phyloP scores from a whole-genome alignment of 1,140 invertebrate species.

The Bombus vancouverensis region DNA sequence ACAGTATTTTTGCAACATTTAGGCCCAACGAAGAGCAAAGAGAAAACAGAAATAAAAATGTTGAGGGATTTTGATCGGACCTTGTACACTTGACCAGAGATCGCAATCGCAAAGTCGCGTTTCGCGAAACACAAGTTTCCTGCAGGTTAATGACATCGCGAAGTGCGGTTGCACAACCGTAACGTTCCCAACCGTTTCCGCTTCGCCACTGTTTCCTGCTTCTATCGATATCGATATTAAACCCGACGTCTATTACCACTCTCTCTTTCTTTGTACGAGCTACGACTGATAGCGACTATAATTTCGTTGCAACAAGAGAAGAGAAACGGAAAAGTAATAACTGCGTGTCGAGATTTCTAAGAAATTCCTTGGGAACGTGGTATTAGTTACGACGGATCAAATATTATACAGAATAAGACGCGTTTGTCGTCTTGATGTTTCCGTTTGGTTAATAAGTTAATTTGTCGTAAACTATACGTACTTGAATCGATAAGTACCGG shows the following conservation, averaged over 20 bases:
- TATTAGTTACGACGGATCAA: background rate
- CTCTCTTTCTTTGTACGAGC: background rate
- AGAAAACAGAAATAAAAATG: conserved; percentile 21
- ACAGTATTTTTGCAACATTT: background rate
- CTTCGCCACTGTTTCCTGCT: conserved; percentile 30
- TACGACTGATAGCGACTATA: background rate
- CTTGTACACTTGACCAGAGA: conserved; percentile 34
- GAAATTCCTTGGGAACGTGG: background rate
- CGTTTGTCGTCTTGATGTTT: background rate
- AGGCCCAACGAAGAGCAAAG: background rate
- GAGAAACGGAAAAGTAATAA: background rate
- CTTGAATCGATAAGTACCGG: too few relatives aligned
- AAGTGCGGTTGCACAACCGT: conserved; percentile 46
- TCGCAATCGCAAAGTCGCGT: conserved; percentile 15
- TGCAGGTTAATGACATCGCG: conserved; percentile 47
- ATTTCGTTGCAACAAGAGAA: background rate
- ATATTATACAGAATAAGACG: too few relatives aligned
- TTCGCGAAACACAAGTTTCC: conserved; percentile 3
- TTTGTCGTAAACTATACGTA: background rate
- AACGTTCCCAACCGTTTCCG: conserved; percentile 31
- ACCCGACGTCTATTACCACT: background rate
- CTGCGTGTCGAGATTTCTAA: background rate
- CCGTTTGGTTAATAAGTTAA: background rate
- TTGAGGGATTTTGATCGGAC: conserved; percentile 6
- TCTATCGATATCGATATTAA: conserved; percentile 22